A percentile compares a stretch with the other conserved stretches of the same genome.
These are phyloP conservation scores for Anas acuta DNA, from an alignment of 2,797 vertebrate species.

Conservation along the genomic window DNA sequence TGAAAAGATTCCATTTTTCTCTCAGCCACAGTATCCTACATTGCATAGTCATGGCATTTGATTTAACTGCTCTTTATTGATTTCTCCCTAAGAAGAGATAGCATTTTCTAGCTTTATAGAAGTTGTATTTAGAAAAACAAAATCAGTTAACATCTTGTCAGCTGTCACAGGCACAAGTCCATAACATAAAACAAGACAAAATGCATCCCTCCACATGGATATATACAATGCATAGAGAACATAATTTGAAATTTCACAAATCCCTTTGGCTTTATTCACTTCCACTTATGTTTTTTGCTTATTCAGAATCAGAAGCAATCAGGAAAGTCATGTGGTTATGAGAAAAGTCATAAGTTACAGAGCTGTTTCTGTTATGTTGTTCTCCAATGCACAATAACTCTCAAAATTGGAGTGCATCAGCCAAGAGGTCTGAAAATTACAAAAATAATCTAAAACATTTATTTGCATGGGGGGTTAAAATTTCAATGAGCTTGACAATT, in stretches of 20 bases:
- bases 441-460: not conserved
- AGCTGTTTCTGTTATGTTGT: not conserved
- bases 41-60: not conserved
- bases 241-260: not conserved
- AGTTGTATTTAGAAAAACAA: not conserved
- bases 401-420: not conserved
- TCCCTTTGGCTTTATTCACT: not conserved
- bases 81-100: not conserved
- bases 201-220: not conserved
- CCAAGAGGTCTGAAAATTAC: not conserved
- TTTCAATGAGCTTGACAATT: constrained; percentile 84
- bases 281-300: accelerated
- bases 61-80: not conserved
- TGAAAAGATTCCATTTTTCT: not conserved
- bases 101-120: not conserved
- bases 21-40: not conserved
- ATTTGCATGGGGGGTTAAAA: constrained; percentile 83
- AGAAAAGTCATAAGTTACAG: too few species aligned
- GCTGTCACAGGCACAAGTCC: not conserved
- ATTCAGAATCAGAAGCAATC: not conserved
- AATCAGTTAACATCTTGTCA: not conserved
- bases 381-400: not conserved
- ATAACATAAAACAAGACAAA: not conserved
- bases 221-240: not conserved
- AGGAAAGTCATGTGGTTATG: not conserved